phyloP scores from a whole-genome alignment of 2,888 invertebrate species.

The Syrphus vitripennis region DNA sequence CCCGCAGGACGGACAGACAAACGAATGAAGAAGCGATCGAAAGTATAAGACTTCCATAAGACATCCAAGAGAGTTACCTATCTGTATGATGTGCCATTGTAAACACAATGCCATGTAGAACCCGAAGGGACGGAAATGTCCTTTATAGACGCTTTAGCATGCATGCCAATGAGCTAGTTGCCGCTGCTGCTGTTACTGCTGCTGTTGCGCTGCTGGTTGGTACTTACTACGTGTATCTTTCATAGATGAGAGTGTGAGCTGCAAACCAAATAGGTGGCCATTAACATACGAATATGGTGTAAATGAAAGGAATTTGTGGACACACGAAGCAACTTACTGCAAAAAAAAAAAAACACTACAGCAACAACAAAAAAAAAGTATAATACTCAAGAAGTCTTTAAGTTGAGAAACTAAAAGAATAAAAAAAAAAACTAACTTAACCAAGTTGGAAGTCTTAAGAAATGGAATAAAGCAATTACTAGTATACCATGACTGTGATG shows the following conservation, averaged over 20 bases:
- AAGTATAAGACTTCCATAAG: slow-evolving; percentile 8
- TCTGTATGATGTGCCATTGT: not conserved
- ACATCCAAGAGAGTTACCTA: slow-evolving; percentile 7
- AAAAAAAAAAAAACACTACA: not conserved
- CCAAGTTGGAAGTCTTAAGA: slow-evolving; percentile 51
- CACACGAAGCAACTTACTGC: slow-evolving; percentile 41
- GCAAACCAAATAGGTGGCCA: slow-evolving; percentile 69
- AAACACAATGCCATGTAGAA: not conserved
- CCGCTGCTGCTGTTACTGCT: not conserved
- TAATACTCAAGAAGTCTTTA: not conserved
- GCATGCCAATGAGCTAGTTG: slow-evolving; percentile 67
- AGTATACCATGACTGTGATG: slow-evolving; percentile 16
- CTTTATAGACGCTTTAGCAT: slow-evolving; percentile 71
- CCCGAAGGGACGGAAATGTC: slow-evolving; percentile 71
- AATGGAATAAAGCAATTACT: slow-evolving; percentile 62
- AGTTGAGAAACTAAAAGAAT: not conserved
- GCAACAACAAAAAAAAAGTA: not conserved
- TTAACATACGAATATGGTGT: slow-evolving; percentile 72
- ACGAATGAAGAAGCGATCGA: slow-evolving; percentile 28
- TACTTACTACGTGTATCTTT: slow-evolving; percentile 19
- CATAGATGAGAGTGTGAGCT: slow-evolving; percentile 62
- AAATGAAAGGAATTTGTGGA: slow-evolving; percentile 70
- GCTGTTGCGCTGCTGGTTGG: not conserved
- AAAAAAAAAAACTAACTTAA: slow-evolving; percentile 13
- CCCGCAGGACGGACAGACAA: not conserved